Conservation (phyloP, 1,140 invertebrate genomes). For the Hyles euphorbiae region DNA sequence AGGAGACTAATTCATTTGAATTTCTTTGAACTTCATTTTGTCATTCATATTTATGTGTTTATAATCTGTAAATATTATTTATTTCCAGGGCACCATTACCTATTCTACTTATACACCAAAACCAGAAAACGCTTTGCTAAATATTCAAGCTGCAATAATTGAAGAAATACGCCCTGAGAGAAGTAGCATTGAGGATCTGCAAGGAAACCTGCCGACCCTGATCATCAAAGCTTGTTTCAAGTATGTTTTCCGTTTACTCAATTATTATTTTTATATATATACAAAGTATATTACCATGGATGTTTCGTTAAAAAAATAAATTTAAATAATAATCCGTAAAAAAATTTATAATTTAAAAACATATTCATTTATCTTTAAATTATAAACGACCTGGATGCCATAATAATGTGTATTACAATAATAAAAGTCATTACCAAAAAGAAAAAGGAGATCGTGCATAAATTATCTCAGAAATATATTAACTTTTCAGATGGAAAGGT, state of each 20-base stretch:
- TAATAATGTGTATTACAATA: too few species aligned
- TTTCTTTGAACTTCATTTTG: too few species aligned
- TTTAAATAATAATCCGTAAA: too few species aligned
- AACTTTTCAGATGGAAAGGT: constrained; percentile 76
- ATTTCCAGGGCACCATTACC: constrained; percentile 72
- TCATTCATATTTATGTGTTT: neutral
- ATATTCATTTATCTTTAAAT: too few species aligned
- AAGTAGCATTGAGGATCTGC: constrained; percentile 77
- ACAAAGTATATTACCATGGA: too few species aligned
- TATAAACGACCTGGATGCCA: too few species aligned
- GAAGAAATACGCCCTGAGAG: constrained; percentile 77
- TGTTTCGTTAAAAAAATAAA: too few species aligned
- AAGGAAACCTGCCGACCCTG: constrained; percentile 77
- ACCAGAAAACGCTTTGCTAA: constrained; percentile 73
- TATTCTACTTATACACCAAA: constrained; percentile 78
- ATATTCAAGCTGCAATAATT: constrained; percentile 76
- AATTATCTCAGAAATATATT: too few species aligned
- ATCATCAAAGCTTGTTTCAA: constrained; percentile 79
- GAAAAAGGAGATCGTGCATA: neutral
- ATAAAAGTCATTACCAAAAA: neutral
- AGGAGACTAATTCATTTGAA: too few species aligned
- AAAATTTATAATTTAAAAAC: too few species aligned
- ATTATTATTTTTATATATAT: neutral
- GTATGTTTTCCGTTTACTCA: constrained; percentile 43
- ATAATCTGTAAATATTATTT: neutral